A percentile compares a stretch with the other conserved stretches of the same genome.
Conservation (phyloP, 2,113 vertebrate genomes). For the Maccullochella peelii region DNA sequence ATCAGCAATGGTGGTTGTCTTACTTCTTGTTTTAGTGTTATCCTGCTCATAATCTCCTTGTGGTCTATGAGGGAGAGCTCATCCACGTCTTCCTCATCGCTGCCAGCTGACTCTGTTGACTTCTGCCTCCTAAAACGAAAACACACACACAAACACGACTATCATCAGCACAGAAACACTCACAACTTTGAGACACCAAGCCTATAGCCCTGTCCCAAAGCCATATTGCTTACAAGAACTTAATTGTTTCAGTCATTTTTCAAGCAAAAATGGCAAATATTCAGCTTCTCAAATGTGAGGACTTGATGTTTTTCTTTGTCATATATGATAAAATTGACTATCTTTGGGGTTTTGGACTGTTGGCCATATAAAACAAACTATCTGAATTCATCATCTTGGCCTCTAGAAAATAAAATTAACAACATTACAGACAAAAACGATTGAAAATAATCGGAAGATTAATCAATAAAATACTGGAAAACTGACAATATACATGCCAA, state of each 20-base stretch:
- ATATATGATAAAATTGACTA: not conserved
- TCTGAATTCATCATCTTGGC: no score
- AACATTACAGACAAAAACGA: not conserved
- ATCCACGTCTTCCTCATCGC: slow-evolving; percentile 91
- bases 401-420: not conserved
- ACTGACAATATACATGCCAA: not conserved
- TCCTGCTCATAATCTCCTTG: slow-evolving; percentile 93
- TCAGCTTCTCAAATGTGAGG: not conserved
- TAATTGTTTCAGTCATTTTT: not conserved
- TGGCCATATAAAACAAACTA: no score
- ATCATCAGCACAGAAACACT: slow-evolving; percentile 15
- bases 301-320: not conserved
- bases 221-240: not conserved
- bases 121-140: slow-evolving; percentile 83
- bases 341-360: not conserved
- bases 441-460: not conserved
- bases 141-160: not conserved
- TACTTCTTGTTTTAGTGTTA: slow-evolving; percentile 97
- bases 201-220: no score
- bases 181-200: not conserved
- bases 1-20: slow-evolving; percentile 7
- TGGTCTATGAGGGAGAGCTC: slow-evolving; percentile 97
- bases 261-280: not conserved
- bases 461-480: not conserved
- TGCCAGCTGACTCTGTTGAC: slow-evolving; percentile 84